Base-by-base conservation (phyloP, 2,797 vertebrate species). In the Takifugu ocellatus region DNA sequence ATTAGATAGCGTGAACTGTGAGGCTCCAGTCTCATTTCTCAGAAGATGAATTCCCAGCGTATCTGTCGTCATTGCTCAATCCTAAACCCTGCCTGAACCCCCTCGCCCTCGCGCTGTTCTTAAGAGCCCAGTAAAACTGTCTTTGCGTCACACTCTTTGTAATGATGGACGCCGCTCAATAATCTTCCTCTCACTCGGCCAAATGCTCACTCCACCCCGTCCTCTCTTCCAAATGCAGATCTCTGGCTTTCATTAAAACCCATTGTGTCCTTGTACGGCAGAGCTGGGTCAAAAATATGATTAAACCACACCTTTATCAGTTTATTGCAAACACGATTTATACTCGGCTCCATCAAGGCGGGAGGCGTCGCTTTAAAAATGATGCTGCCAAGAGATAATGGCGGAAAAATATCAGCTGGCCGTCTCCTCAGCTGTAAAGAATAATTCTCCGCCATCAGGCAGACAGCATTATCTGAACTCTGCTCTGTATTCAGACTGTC, bases 41-140 rank as follows among this genome's bases (percentile, higher is more conserved):
- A 72, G 61, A 71, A 67, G 62, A 79, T 81, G 16, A 70, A 68
- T 72, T 72, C 46, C 42, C 70, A 50, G 12, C 27, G 68, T 72
- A 79, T 83, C 70, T 70, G 17, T 63, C 70, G 57, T 63, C 61
- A 79, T 86, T 63, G 39, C 53, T 72, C 63, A 66, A 45, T 75
- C 59, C 61, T 55, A 66, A 84, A 24, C 63, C 68, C 16, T 6
- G 43, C 66, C 60, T 67, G 61, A 82, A 77, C 66, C 54, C 53
- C 45, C 3, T 56, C 46, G 12, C 60, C 66, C 64, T 11, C 71
- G 26, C 45, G 43, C 71, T 60, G 11, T 29, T 70, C 68, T 67
- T 78, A 70, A 59, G 59, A 49, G 63, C 58, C 31, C 15, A 31
- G 49, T 72, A 74, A 82, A 81, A 52, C 68, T 51, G 62, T 55